phyloP scores from a whole-genome alignment of 2,113 vertebrate genomes.

The Coreoperca whiteheadi region DNA sequence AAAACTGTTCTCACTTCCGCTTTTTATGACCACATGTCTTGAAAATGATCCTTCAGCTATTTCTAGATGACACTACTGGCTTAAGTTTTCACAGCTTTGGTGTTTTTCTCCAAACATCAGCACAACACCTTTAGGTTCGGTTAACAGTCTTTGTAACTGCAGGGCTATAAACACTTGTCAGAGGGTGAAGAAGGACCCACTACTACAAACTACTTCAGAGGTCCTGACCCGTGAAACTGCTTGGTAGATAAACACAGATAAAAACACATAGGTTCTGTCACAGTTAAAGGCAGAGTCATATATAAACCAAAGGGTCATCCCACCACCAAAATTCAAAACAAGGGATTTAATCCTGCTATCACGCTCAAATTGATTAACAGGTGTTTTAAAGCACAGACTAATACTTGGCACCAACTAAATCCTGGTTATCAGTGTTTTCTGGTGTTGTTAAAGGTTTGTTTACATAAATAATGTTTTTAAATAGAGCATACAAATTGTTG shows the following conservation, averaged over 20 bases:
- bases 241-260: slow-evolving; percentile 30
- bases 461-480: not conserved
- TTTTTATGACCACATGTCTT: slow-evolving; percentile 16
- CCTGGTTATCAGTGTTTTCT: not conserved
- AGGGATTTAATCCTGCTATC: not conserved
- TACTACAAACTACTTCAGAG: slow-evolving; percentile 12
- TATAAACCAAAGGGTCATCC: not conserved
- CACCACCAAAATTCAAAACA: not conserved
- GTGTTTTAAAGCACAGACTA: not conserved
- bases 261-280: not conserved
- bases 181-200: not conserved
- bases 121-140: slow-evolving; percentile 36
- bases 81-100: slow-evolving; percentile 50
- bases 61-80: slow-evolving; percentile 35
- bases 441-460: not conserved
- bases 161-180: slow-evolving; percentile 33
- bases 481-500: not conserved
- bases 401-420: not conserved
- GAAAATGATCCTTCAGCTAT: slow-evolving; percentile 21
- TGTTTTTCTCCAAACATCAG: slow-evolving; percentile 46
- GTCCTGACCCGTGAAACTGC: slow-evolving; percentile 21
- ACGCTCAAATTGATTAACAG: not conserved
- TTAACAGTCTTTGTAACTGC: slow-evolving; percentile 28
- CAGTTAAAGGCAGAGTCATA: not conserved
- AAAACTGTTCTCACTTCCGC: slow-evolving; percentile 45